Base-by-base conservation (phyloP, 1,140 invertebrate species). In the Drosophila sproati region DNA sequence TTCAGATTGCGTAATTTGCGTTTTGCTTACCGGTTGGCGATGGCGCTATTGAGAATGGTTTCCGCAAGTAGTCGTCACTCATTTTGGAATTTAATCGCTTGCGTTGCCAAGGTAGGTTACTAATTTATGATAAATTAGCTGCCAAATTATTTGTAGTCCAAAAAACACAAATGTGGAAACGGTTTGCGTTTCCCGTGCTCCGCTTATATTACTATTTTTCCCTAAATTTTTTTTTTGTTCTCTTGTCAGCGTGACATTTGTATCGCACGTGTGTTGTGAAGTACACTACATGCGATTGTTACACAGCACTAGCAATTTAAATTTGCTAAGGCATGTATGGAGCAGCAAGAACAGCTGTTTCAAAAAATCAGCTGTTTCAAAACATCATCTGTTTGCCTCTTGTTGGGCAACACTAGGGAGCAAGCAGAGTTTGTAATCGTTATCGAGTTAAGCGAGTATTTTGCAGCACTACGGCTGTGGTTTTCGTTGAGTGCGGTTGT, bases 51-150 rank as follows among this genome's bases (percentile, higher is more conserved):
- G 92, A 90, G 55, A 92, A 75, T 56, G 92, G 90, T 92, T 92
- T 90, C 50, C 82, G 91, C 57, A 92, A 73, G 68, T 83, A 92
- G 48, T 92, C 92, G 72, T 92, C 91, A 70, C 88, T 91, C 92
- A 93, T 93, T 89, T 78, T 92, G 54, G 82, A 90, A 90, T 91
- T 90, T 90, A 60, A 59, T 56, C 31, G 51, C 48, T 50, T 67
- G 50, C 47, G 37, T 80, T 55, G 64, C 72, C 59, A 77, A 74
- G 73, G 10, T 61, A 67, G 31, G 61, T 60, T 66, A 70, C 55
- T 54, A 77, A 82, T 77, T 74, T 80, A 60, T 47, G 63, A 59
- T 34, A 59, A 78, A 83, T 78, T 31, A 61, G 55, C 59, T 71
- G 56, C 52, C 76, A 85, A 74, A 68, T 67, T 28, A 47, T 51